phyloP scores from a whole-genome alignment of 2,888 invertebrate species.

The Rhingia campestris region DNA sequence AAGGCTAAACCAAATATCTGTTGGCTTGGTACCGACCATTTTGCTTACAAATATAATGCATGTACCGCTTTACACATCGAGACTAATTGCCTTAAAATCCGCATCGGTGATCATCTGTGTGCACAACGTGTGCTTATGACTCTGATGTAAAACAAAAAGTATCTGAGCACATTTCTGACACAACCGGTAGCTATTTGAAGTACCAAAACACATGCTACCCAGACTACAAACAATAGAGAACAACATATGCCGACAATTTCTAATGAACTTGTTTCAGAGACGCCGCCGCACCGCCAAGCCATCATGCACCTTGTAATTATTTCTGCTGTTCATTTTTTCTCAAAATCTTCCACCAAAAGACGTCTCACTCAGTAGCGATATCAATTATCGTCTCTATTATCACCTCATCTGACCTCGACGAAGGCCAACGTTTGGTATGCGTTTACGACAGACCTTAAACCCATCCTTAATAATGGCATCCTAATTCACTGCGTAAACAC shows the following conservation, averaged over 20 bases:
- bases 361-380: slow-evolving; percentile 28
- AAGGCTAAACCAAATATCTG: too few relatives aligned
- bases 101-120: too few relatives aligned
- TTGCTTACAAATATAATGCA: too few relatives aligned
- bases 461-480: slow-evolving; percentile 34
- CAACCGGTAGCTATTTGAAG: too few relatives aligned
- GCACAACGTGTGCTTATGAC: too few relatives aligned
- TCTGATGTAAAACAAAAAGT: too few relatives aligned
- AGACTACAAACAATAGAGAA: neutral
- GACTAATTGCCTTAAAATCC: too few relatives aligned
- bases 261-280: neutral
- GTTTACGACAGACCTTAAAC: slow-evolving; percentile 34
- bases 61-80: too few relatives aligned
- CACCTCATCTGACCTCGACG: slow-evolving; percentile 26
- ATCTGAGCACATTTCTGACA: too few relatives aligned
- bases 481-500: slow-evolving; percentile 60
- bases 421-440: slow-evolving; percentile 29
- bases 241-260: slow-evolving; percentile 15
- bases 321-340: neutral
- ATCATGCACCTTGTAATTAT: neutral
- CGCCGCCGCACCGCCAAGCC: neutral
- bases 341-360: neutral
- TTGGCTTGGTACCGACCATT: too few relatives aligned
- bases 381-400: slow-evolving; percentile 53
- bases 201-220: neutral